phyloP scores from a whole-genome alignment of 2,113 vertebrate species.

The Gymnogyps californianus region DNA sequence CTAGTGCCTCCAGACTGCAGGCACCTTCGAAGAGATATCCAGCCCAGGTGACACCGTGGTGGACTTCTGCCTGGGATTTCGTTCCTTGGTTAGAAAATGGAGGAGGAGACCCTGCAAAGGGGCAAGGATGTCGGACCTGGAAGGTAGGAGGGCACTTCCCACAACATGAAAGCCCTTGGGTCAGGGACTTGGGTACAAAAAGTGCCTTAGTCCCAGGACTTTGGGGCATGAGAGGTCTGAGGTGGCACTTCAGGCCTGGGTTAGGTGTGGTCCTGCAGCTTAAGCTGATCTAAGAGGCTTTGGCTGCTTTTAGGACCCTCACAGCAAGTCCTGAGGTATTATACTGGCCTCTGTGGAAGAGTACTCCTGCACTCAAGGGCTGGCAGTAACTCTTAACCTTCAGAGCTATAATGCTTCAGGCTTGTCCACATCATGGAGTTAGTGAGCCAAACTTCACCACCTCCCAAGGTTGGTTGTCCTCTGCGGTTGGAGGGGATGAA shows the following conservation, averaged over 20 bases:
- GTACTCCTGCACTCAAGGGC: background rate
- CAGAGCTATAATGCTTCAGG: background rate
- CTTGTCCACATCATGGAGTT: background rate
- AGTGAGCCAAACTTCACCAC: background rate
- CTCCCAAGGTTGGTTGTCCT: background rate
- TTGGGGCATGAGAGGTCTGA: background rate
- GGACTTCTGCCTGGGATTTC: background rate
- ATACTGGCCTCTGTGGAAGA: background rate
- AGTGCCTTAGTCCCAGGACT: background rate
- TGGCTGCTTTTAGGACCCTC: background rate
- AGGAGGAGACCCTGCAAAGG: background rate
- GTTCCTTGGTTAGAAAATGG: background rate
- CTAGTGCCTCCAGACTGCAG: background rate
- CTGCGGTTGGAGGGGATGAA: background rate
- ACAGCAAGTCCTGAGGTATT: background rate
- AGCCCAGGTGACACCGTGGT: accelerated
- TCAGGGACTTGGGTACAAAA: background rate
- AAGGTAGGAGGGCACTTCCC: background rate
- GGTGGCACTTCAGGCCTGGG: background rate
- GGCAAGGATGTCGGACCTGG: background rate
- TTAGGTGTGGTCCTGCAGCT: background rate
- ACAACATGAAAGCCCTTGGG: accelerated
- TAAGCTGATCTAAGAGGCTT: background rate
- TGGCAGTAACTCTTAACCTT: background rate
- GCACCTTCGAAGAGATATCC: background rate